Evolutionary conservation across 2,888 invertebrate genomes (phyloP), one percentile per base, ranked within the genome.

Genomic region (Drosophila eohydei): DNA sequence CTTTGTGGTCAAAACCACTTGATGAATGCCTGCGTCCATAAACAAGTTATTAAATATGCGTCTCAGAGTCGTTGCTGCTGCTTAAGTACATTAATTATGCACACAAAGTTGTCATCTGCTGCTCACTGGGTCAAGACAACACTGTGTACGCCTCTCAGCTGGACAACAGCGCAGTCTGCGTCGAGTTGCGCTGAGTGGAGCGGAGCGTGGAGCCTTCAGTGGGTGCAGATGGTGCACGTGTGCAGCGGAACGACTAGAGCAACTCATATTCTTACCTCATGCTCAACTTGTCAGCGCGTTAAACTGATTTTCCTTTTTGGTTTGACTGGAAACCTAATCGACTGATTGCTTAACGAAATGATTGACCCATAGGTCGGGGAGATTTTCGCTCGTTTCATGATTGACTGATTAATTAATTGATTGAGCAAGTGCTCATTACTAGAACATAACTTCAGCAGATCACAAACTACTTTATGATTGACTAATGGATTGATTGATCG

Each of bases 1-100:
- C 81, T 82, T 80, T 81, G 82, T 81, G 81, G 81, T 81, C 74
- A 73, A 67, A 66, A 54, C 34, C 77, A 76, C 58, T 64, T 75
- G 78, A 73, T 81, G 81, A 73, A 65, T 74, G 59, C 30, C 64
- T 63, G 48, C 57, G 63, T 34, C 73, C 38, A 51, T 70, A 77
- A 74, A 71, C 83, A 78, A 72, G 75, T 75, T 80, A 75, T 81
- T 86, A 76, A 68, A 64, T 64, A 54, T 38, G 52, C 38, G 34
- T 12, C 36, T 51, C 40, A 44, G 55, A 54, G 34, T 21, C 51
- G 59, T 5, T 74, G 60, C 41, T 61, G 54, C 52, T 67, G 66
- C 57, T 59, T 50, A 66, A 83, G 73, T 76, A 83, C 84, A 80
- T 88, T 89, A 86, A 89, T 89, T 88, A 85, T 80, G 81, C 71